Evolutionary conservation across 2,797 vertebrate species (phyloP), one percentile per base, ranked within the genome.

Genomic region (Danio aesculapii): DNA sequence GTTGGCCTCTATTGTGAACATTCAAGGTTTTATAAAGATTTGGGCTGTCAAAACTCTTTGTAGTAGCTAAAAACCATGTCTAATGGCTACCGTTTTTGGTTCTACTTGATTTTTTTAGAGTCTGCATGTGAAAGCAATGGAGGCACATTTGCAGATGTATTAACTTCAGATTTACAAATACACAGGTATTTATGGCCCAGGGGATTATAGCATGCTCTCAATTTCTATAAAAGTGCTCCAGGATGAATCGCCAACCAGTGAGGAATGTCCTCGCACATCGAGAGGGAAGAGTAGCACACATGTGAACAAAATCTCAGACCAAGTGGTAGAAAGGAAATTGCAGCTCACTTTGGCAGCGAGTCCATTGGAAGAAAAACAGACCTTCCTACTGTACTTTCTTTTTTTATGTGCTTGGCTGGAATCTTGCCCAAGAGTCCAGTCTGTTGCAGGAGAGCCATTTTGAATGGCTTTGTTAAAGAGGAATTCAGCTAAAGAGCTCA

Each of bases 391-490:
- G 58, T 72, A 55, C 5, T 71, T 81, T 55, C 59, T 58, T 57
- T 61, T 46, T 50, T 76, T 44, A 3, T 21, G 71, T 77, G 72
- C 70, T 49, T 47, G 66, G n/a, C 75, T 84, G n/a, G 81, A 79
- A 82, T 72, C 69, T 79, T 81, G 76, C 78, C 73, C 83, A 46
- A 84, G 69, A 74, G 63, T 83, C 72, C 64, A 57, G 67, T 68
- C 84, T 75, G 75, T 75, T 75, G 59, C 84, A 85, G 73, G 75
- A 82, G 68, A 80, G 78, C 64, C 77, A 61, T 80, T 70, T 81
- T 84, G 64, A 88, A 82, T 46, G 66, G 66, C 52, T 77, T 84
- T 85, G 73, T 88, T 78, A 21, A 49, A 19, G 59, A 79, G 71
- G 78, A 82, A 80, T 69, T 61, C 55, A 52, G 41, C 68, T 47